A percentile compares a stretch with the other conserved stretches of the same genome.
Evolutionary conservation across 2,888 invertebrate genomes (phyloP).

Genomic region (Fabriciana adippe): DNA sequence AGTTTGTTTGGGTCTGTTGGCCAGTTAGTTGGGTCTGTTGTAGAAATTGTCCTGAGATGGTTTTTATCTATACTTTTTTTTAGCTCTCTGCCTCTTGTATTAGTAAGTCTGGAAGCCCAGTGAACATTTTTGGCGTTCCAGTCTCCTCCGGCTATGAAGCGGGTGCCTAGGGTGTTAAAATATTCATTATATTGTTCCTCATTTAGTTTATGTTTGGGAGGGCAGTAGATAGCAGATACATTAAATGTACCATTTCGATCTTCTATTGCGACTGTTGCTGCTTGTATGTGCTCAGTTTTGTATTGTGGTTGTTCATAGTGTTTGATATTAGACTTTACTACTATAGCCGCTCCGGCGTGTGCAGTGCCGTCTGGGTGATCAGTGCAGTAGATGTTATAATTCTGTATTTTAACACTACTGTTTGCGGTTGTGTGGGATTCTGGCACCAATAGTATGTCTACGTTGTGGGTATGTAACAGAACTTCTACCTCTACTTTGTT

Average conservation of each 20-base stretch:
- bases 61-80: too few species aligned
- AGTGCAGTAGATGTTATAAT: slow-evolving; percentile 31
- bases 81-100: too few species aligned
- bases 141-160: too few species aligned
- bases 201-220: too few species aligned
- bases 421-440: slow-evolving; percentile 34
- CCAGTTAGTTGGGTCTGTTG: too few species aligned
- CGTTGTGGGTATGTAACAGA: slow-evolving; percentile 35
- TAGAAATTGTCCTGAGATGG: too few species aligned
- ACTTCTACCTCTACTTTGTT: slow-evolving; percentile 35
- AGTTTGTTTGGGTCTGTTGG: too few species aligned
- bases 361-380: slow-evolving; percentile 31
- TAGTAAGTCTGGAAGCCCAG: too few species aligned
- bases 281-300: slow-evolving; percentile 16
- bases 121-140: too few species aligned
- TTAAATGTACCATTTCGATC: not conserved
- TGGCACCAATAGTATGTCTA: slow-evolving; percentile 37
- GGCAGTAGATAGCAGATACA: too few species aligned
- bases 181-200: too few species aligned
- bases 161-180: too few species aligned
- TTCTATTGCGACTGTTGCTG: slow-evolving; percentile 10
- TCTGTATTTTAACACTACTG: slow-evolving; percentile 21
- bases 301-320: slow-evolving; percentile 5
- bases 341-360: slow-evolving; percentile 19
- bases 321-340: slow-evolving; percentile 15